These are phyloP conservation scores for Choloepus didactylus DNA, from an alignment of 2,797 vertebrate genomes.

Conservation along the genomic window DNA sequence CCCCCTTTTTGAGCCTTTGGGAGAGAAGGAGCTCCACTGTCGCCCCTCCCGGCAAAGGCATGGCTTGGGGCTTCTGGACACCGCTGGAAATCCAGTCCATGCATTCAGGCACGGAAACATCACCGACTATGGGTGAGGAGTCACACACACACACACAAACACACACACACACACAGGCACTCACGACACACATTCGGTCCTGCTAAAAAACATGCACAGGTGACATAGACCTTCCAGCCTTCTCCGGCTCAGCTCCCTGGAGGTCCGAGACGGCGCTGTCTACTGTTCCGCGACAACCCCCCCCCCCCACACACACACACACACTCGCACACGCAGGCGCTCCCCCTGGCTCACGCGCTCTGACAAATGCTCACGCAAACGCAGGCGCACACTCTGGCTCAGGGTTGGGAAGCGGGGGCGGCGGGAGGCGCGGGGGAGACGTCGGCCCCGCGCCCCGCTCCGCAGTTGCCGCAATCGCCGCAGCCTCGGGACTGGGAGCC, in stretches of 20 bases:
- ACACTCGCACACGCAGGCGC: neutral
- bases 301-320: neutral
- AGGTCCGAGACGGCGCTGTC: neutral
- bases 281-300: neutral
- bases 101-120: neutral
- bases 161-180: neutral
- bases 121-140: neutral
- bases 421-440: constrained; percentile 53
- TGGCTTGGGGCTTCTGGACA: neutral
- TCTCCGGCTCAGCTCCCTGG: neutral
- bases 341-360: neutral
- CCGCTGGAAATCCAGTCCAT: neutral
- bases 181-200: neutral
- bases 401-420: constrained; percentile 64
- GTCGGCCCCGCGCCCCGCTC: neutral
- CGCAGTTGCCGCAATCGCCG: no score
- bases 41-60: neutral
- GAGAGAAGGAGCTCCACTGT: neutral
- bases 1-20: neutral
- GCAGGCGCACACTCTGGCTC: constrained; percentile 61
- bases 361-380: neutral
- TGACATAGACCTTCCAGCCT: neutral
- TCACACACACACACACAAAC: neutral
- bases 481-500: no score
- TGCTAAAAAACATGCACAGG: neutral